phyloP scores from a whole-genome alignment of 2,888 invertebrate genomes.

The Aelia acuminata region DNA sequence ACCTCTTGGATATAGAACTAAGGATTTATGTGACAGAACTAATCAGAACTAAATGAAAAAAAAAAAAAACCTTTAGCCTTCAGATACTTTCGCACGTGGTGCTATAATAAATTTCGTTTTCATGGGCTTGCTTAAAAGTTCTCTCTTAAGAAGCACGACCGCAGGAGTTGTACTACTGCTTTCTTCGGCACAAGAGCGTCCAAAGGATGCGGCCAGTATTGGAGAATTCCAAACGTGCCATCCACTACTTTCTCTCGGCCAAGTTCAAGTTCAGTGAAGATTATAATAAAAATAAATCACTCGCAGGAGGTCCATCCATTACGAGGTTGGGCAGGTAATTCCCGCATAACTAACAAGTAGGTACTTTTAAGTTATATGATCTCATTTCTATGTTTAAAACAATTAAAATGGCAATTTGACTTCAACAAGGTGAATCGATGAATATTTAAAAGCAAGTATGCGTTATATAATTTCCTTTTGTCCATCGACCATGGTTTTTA shows the following conservation, averaged over 20 bases:
- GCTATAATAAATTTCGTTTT: background rate
- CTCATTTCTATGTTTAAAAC: background rate
- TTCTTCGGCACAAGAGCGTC: background rate
- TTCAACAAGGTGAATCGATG: background rate
- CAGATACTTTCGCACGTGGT: background rate
- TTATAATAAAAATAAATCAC: background rate
- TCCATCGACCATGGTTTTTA: background rate
- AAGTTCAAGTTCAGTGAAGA: background rate
- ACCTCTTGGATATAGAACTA: too few species aligned
- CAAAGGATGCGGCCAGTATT: background rate
- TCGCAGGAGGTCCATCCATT: background rate
- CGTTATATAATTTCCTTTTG: background rate
- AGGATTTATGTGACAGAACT: too few species aligned
- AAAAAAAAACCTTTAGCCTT: too few species aligned
- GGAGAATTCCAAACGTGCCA: background rate
- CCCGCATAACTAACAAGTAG: too few species aligned
- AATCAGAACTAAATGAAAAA: too few species aligned
- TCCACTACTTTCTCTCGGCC: background rate
- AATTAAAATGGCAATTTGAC: background rate
- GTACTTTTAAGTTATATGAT: too few species aligned
- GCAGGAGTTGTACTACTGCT: background rate
- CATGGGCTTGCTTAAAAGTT: background rate
- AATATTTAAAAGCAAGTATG: background rate
- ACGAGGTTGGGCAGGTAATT: background rate
- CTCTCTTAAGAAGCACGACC: background rate